Evolutionary conservation across 2,113 vertebrate genomes (phyloP), one percentile per base, ranked within the genome.

Genomic region (Mormoops blainvillei): DNA sequence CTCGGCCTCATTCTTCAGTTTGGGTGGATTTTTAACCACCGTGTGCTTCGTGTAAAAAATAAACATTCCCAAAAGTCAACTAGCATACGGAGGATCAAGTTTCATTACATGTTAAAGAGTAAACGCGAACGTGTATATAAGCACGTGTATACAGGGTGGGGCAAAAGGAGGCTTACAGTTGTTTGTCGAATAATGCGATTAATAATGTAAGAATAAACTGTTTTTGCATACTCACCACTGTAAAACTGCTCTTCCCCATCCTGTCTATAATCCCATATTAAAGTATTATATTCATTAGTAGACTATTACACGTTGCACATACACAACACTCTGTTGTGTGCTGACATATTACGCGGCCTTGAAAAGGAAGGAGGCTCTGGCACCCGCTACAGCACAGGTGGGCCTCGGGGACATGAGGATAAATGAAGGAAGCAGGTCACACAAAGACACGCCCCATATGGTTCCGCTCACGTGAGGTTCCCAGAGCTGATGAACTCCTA

Each of bases 21-120:
- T 71, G 54, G 52, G 19, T 76, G 50, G 67, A 20, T 90, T 96
- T 98, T 96, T 91, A 96, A 96, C 89, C 94, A 89, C 73, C 80
- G 87, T 31, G 2, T 74, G 65, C 89, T 93, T 74, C 73, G 63
- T 61, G 84, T 91, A 95, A 31, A 50, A 88, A 76, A 83, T 31
- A 52, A 87, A 87, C 38, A 70, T 68, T 90, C 91, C 90, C 3
- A 4, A 78, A 54, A 71, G 31, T 52, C 50, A 86, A 83, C 63
- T 61, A 73, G 11, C 68, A n/a, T 38, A 38, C 15, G 70, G 68
- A 96, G 94, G 36, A 89, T 45, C 50, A 50, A 80, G 12, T 74
- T 77, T 89, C 61, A 56, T 31, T 38, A 52, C 48, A 78, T 33
- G 38, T 71, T 78, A 91, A 91, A n/a, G 33, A 67, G 58, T 9